phyloP scores from a whole-genome alignment of 2,113 vertebrate species.

The Prolemur simus region DNA sequence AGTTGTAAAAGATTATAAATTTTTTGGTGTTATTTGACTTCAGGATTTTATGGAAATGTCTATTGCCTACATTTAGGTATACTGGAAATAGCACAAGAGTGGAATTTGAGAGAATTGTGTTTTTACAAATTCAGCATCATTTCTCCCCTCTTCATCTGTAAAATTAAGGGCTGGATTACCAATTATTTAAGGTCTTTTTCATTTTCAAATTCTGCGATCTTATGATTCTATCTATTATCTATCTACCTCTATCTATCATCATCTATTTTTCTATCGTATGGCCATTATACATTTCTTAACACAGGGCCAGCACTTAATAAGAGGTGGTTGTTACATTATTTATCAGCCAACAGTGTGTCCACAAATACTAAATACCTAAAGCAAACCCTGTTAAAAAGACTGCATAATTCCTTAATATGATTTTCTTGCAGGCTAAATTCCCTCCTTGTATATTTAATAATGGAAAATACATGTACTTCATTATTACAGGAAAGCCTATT shows the following conservation, averaged over 20 bases:
- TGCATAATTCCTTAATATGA: background rate
- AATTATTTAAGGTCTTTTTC: background rate
- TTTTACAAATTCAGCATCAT: background rate
- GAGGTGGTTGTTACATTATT: background rate
- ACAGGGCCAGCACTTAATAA: background rate
- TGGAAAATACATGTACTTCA: background rate
- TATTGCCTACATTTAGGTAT: background rate
- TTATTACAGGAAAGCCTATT: background rate
- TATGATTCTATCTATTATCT: background rate
- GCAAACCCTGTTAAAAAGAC: background rate
- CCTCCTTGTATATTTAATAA: background rate
- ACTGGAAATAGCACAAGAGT: background rate
- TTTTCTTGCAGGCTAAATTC: background rate
- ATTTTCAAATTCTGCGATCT: background rate
- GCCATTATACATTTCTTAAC: background rate
- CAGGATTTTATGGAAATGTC: background rate
- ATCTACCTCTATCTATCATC: background rate
- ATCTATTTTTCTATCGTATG: background rate
- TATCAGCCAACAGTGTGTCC: background rate
- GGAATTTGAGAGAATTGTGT: background rate
- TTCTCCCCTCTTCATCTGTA: background rate
- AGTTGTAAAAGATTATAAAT: slow-evolving; percentile 7
- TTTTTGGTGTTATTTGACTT: background rate
- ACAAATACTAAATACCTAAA: background rate
- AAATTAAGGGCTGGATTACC: background rate